Base-by-base conservation (phyloP, 2,888 invertebrate species). In the Helobdella robusta region DNA sequence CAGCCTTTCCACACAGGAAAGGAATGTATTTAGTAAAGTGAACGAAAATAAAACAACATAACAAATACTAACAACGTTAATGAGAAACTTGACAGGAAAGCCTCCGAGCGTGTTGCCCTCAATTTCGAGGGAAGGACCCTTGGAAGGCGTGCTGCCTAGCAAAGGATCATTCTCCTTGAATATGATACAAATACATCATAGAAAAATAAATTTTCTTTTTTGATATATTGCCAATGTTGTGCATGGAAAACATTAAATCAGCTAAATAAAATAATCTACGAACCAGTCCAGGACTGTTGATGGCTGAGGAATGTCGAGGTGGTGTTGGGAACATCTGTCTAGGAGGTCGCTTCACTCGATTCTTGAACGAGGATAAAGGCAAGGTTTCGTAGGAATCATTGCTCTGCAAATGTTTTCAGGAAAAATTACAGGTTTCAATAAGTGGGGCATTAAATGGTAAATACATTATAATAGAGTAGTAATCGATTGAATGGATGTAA, bases 361-460 rank as follows among this genome's bases (percentile, higher is more conserved):
- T 87, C 69, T 87, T 85, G 75, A 92, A 87, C 69, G 88, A 88
- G 46, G 88, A 85, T 48, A 93, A 82, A 60, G 89, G 87, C 74
- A 94, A 86, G 30, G 91, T 92, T 77, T 94, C 94, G 52, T 89
- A 88, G 52, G 88, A 86, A 73, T 92, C 92, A 79, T 91, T 91
- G 1, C 91, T 91, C 78, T 84, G 73, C 2, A 76, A 76, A 67
- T 34, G 32, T 32, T 25, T 56, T 56, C 28, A 52, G 20, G 23
- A 52, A 40, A 40, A 40, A n/a, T n/a, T n/a, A n/a, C n/a, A n/a
- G n/a, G n/a, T n/a, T n/a, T n/a, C n/a, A n/a, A n/a, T n/a, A n/a
- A n/a, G n/a, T n/a, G n/a, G n/a, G n/a, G n/a, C n/a, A n/a, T n/a
- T n/a, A n/a, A n/a, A n/a, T n/a, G n/a, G n/a, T n/a, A n/a, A n/a